These are phyloP conservation scores for Chaetorhynchus papuensis DNA, from an alignment of 2,113 vertebrate species.

Conservation along the genomic window DNA sequence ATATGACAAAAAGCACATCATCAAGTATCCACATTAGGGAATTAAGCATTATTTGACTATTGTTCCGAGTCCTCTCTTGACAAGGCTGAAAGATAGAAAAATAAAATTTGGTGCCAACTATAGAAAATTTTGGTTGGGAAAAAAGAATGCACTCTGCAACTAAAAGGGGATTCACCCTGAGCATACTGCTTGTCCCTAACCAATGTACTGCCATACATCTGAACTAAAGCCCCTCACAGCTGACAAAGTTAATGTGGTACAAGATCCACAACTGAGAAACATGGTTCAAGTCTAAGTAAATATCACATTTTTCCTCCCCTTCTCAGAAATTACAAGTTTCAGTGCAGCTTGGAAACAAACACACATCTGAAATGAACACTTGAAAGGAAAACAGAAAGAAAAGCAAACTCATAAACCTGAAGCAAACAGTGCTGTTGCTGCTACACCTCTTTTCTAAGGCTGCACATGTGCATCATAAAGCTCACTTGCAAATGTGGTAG, in stretches of 20 bases:
- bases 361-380: background rate
- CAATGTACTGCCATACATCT: accelerated
- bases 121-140: background rate
- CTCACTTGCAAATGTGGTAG: background rate
- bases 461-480: background rate
- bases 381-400: background rate
- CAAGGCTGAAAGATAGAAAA: background rate
- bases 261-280: background rate
- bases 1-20: background rate
- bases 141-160: accelerated
- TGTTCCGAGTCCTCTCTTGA: background rate
- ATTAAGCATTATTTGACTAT: background rate
- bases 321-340: background rate
- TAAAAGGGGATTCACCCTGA: background rate
- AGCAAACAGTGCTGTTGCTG: background rate
- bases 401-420: background rate
- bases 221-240: background rate
- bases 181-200: background rate
- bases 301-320: background rate
- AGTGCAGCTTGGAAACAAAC: background rate
- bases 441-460: background rate
- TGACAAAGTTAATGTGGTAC: background rate
- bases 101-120: background rate
- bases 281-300: background rate
- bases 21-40: background rate